These are phyloP conservation scores for Yasuhikotakia modesta DNA, from an alignment of 2,797 vertebrate genomes.

Conservation along the genomic window DNA sequence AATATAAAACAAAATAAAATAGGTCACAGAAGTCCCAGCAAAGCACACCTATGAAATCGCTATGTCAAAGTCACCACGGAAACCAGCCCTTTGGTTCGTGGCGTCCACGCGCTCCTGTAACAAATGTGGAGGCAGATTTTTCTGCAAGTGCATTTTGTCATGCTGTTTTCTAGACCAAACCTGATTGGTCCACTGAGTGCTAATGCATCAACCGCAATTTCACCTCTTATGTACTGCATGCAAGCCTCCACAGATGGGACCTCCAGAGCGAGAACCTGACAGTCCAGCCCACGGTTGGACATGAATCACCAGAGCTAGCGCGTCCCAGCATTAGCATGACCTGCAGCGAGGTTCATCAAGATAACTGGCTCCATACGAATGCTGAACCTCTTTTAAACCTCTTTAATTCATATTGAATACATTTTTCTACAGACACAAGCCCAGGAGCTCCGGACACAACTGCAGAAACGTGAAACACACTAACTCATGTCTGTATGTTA, in stretches of 20 bases:
- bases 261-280: constrained; percentile 15
- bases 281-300: constrained; percentile 12
- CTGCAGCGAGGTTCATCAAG: constrained; percentile 49
- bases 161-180: constrained; percentile 44
- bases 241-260: constrained; percentile 44
- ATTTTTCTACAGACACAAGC: constrained; percentile 37
- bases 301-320: constrained; percentile 36
- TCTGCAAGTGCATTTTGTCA: constrained; percentile 49
- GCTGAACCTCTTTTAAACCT: constrained; percentile 17
- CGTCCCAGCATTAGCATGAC: constrained; percentile 41
- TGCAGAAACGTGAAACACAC: constrained; percentile 27
- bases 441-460: constrained; percentile 35
- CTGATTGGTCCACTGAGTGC: constrained; percentile 36
- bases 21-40: constrained; percentile 35
- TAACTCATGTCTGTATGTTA: constrained; percentile 11
- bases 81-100: constrained; percentile 17
- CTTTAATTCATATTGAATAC: constrained; percentile 50
- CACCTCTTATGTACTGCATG: constrained; percentile 38
- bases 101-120: constrained; percentile 31
- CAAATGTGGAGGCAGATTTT: constrained; percentile 48
- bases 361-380: constrained; percentile 29
- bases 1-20: constrained; percentile 31
- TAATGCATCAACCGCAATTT: constrained; percentile 55
- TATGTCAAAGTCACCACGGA: constrained; percentile 30
- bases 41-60: constrained; percentile 37